phyloP scores from a whole-genome alignment of 2,888 invertebrate species.

The Anagyrus pseudococci region DNA sequence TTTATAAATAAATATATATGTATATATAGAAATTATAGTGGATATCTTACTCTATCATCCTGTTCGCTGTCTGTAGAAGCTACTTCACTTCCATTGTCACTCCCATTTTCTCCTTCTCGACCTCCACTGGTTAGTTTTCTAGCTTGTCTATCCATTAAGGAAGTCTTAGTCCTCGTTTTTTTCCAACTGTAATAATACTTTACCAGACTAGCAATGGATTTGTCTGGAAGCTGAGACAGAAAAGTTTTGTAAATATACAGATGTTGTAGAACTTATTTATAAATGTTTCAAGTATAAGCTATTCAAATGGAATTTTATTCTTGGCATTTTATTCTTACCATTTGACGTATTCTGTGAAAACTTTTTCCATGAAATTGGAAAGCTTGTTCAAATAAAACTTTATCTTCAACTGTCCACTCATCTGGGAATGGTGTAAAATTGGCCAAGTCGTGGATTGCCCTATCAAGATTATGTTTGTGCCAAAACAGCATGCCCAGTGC shows the following conservation, averaged over 20 bases:
- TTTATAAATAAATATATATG: too few species aligned
- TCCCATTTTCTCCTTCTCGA: constrained; percentile 74
- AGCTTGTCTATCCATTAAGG: constrained; percentile 89
- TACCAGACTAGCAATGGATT: constrained; percentile 93
- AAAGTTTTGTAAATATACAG: not conserved
- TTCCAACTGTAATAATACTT: constrained; percentile 99
- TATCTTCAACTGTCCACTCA: constrained; percentile 98
- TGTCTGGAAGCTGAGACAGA: constrained; percentile 91
- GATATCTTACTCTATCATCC: constrained; percentile 84
- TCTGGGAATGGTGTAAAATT: constrained; percentile 98
- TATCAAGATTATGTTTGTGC: constrained; percentile 95
- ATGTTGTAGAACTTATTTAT: not conserved
- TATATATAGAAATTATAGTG: constrained; percentile 20
- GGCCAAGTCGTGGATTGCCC: constrained; percentile 90
- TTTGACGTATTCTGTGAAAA: constrained; percentile 95
- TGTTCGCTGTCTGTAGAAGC: constrained; percentile 87
- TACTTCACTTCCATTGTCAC: constrained; percentile 83
- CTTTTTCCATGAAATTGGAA: constrained; percentile 98
- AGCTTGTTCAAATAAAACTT: constrained; percentile 96
- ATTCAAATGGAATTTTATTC: constrained; percentile 9
- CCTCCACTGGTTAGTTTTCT: constrained; percentile 71
- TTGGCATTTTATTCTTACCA: constrained; percentile 72
- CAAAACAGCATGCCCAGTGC: constrained; percentile 97
- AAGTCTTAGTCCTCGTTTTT: constrained; percentile 89
- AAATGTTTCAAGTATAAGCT: not conserved